Percentiles rank a stretch among this genome's conserved stretches.
Evolutionary conservation across 2,797 vertebrate species (phyloP).

Genomic region (Hemibagrus guttatus): DNA sequence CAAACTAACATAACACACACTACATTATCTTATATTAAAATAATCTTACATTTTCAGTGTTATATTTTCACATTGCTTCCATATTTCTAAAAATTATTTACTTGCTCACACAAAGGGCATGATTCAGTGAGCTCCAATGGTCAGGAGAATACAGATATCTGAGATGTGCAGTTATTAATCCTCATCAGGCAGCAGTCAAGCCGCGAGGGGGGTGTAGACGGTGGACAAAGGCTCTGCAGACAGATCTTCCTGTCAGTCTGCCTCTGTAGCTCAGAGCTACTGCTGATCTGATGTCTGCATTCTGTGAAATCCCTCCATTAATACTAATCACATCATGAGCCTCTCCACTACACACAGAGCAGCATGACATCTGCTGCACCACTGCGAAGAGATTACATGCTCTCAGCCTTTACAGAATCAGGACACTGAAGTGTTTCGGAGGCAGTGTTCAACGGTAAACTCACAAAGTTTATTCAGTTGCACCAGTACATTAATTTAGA

Average conservation of each 20-base stretch:
- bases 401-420: not conserved
- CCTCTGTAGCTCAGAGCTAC: conserved; percentile 9
- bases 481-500: conserved; percentile 31
- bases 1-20: not conserved
- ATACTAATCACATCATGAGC: conserved; percentile 22
- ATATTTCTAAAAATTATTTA: not conserved
- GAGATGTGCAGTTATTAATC: conserved; percentile 36
- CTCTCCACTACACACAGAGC: conserved; percentile 1
- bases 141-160: conserved; percentile 20
- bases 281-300: conserved; percentile 14
- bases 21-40: not conserved
- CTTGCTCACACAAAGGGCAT: not conserved
- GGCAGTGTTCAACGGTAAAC: conserved; percentile 1
- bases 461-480: conserved; percentile 40
- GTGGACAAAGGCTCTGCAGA: conserved; percentile 12
- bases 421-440: conserved; percentile 3
- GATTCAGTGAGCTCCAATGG: not conserved
- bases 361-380: conserved; percentile 2
- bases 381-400: not conserved
- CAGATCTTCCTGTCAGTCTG: conserved; percentile 22
- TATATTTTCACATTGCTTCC: not conserved
- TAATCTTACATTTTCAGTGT: not conserved
- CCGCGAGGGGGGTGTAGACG: not conserved
- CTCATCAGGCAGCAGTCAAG: conserved; percentile 25
- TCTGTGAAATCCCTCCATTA: conserved; percentile 19